Base-by-base conservation (phyloP, 2,797 vertebrate species). In the Perodicticus potto region DNA sequence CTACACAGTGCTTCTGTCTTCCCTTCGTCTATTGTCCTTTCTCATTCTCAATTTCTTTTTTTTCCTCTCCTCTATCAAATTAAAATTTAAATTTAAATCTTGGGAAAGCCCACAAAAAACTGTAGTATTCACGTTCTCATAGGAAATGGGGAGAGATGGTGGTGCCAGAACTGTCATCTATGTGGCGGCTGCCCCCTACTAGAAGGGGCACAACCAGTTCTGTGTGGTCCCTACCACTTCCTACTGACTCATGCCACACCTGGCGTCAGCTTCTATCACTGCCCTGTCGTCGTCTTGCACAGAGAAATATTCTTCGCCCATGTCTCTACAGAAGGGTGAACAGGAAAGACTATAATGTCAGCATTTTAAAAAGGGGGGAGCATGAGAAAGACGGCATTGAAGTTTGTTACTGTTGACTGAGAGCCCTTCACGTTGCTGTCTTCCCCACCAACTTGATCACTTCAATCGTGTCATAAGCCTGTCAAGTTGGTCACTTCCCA, bases 101-200 rank as follows among this genome's bases (percentile, higher is more conserved):
- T 86, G 25, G 1, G 49, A 74, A 80, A 74, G 2, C 13, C 17
- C 22, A 61, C 23, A n/a, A 34, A 20, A 40, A n/a, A 89, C 4
- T 16, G 12, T 27, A 1, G 27, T 59, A 14, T 73, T 61, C 20
- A 49, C 2, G 69, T 63, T 77, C 45, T 83, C n/a, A 55, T 55
- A 45, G 63, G 63, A 89, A 14, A 11, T 29, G 6, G n/a, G 16
- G 32, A 83, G 4, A 7, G 7, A 23, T 29, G 14, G 12, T 16
- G 57, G 29, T 14, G 0, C 25, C 69, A 11, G 25, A 6, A 29
- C 2, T 32, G 32, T 40, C 67, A 73, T 69, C 40, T 25, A 2
- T 3, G n/a, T 3, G 32, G 34, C 32, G 0, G 43, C 20, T 43
- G 6, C 45, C 23, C 67, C 43, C 6, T 9, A 0, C 16, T 5